These are phyloP conservation scores for Caenorhabditis sp. DNA, from an alignment of 2,888 invertebrate species.

Conservation along the genomic window DNA sequence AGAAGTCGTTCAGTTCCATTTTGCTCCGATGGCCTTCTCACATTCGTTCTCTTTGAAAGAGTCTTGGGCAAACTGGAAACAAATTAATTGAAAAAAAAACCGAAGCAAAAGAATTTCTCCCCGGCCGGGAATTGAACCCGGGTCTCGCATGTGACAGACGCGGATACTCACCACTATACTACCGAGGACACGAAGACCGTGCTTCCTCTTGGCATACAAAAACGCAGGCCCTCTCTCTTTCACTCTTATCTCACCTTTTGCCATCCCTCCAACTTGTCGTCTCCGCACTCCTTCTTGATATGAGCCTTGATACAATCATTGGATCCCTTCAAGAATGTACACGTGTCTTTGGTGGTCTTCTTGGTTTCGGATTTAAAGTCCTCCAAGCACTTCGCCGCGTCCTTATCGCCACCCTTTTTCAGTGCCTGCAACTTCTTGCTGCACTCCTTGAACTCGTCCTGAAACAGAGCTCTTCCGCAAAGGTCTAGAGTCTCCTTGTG, in stretches of 20 bases:
- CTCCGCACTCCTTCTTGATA: slow-evolving; percentile 53
- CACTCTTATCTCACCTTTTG: slow-evolving; percentile 10
- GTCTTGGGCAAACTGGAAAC: slow-evolving; percentile 51
- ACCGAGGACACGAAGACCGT: slow-evolving; percentile 64
- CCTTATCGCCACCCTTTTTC: slow-evolving; percentile 40
- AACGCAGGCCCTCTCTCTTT: not conserved
- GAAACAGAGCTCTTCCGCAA: slow-evolving; percentile 50
- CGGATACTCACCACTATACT: slow-evolving; percentile 76
- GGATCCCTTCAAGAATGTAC: slow-evolving; percentile 53
- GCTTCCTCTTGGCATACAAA: not conserved
- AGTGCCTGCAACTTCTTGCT: slow-evolving; percentile 48
- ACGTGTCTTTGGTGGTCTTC: slow-evolving; percentile 51
- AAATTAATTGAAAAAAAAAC: not conserved
- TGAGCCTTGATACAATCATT: slow-evolving; percentile 55
- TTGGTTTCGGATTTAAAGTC: slow-evolving; percentile 58
- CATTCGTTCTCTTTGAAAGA: slow-evolving; percentile 53
- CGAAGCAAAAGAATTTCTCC: slow-evolving; percentile 54
- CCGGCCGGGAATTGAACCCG: slow-evolving; percentile 77
- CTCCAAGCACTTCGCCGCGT: slow-evolving; percentile 51
- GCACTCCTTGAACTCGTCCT: slow-evolving; percentile 59
- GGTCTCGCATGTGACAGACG: slow-evolving; percentile 77
- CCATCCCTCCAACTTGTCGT: slow-evolving; percentile 47
- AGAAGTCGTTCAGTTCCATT: slow-evolving; percentile 40
- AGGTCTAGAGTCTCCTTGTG: slow-evolving; percentile 54
- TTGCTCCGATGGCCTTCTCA: slow-evolving; percentile 48